Evolutionary conservation across 2,797 vertebrate genomes (phyloP).

Genomic region (Phataginus tetradactyla): DNA sequence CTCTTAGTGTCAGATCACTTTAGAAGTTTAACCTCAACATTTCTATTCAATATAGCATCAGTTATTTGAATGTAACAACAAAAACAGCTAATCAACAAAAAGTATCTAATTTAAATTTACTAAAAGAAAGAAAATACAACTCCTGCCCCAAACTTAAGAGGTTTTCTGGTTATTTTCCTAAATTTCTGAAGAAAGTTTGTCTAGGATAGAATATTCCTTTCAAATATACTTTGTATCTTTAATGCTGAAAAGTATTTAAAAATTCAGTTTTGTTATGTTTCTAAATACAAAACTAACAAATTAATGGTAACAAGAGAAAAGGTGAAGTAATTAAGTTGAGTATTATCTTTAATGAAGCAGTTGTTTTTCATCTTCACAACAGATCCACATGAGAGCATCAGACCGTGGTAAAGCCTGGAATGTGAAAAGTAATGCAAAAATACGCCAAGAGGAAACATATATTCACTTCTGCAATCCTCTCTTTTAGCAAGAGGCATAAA

Average conservation of each 20-base stretch:
- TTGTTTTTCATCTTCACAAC: slow-evolving; percentile 18
- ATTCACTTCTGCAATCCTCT: background rate
- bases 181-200: background rate
- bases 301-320: background rate
- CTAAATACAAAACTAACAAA: background rate
- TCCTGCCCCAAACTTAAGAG: background rate
- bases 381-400: slow-evolving; percentile 44
- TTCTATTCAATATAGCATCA: background rate
- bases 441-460: background rate
- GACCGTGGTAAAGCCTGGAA: background rate
- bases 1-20: background rate
- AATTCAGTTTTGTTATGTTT: background rate
- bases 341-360: background rate
- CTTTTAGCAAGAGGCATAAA: background rate
- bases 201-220: background rate
- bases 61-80: background rate
- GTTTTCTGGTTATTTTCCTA: background rate
- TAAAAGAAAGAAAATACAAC: background rate
- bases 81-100: background rate
- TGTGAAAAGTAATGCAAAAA: background rate
- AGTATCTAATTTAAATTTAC: background rate
- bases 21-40: background rate
- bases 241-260: background rate
- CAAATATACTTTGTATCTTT: background rate
- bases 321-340: background rate